Conservation (phyloP, 2,888 invertebrate genomes). For the Orthosia gothica region DNA sequence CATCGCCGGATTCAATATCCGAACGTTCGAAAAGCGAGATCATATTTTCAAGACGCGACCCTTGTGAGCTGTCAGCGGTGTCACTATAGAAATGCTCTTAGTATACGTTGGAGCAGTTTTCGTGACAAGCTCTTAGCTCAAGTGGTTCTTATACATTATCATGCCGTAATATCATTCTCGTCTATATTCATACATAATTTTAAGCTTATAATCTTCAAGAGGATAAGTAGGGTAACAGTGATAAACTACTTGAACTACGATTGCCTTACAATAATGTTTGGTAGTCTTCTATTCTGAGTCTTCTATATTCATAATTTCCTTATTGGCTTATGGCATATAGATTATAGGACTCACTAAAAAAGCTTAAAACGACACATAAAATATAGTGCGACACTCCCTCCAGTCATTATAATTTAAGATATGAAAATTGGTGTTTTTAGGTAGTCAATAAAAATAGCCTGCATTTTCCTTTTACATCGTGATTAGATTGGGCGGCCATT, state of each 20-base stretch:
- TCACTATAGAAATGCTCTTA: conserved; percentile 56
- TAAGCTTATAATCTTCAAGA: conserved; percentile 18
- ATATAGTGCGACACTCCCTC: neutral
- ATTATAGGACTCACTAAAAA: too few species aligned
- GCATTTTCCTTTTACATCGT: conserved; percentile 7
- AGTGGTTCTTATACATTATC: conserved; percentile 46
- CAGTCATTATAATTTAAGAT: neutral
- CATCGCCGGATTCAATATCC: conserved; percentile 45
- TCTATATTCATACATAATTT: conserved; percentile 40
- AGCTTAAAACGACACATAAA: neutral
- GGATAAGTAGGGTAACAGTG: conserved; percentile 20
- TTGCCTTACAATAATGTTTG: neutral
- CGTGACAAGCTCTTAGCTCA: conserved; percentile 62
- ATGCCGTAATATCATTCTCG: conserved; percentile 39
- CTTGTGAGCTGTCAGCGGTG: conserved; percentile 59
- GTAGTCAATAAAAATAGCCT: conserved; percentile 11
- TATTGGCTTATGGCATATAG: too few species aligned
- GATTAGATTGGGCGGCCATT: conserved; percentile 22
- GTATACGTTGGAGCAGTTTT: conserved; percentile 54
- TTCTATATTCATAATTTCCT: neutral
- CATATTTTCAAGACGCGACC: conserved; percentile 58
- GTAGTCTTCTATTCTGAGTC: too few species aligned
- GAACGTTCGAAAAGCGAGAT: conserved; percentile 44
- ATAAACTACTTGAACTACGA: conserved; percentile 8
- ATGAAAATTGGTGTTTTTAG: neutral